Percentiles rank a stretch among this genome's conserved stretches.
phyloP scores from a whole-genome alignment of 2,113 vertebrate species.

The Tautogolabrus adspersus region DNA sequence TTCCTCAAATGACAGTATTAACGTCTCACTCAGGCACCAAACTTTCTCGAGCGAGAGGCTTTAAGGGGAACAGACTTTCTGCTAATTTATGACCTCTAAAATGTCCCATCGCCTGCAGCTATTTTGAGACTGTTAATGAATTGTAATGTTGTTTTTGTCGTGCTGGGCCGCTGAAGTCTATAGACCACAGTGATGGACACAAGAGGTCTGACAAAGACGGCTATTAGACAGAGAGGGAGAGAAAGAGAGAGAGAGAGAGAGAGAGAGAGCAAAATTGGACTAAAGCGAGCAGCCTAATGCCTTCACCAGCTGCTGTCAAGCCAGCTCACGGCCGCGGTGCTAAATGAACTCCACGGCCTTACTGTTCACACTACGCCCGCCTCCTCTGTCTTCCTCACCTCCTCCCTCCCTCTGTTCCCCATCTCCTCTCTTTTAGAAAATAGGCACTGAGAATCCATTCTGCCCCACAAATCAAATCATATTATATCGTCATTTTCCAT shows the following conservation, averaged over 20 bases:
- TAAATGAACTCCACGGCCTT: slow-evolving; percentile 66
- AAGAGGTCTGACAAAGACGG: slow-evolving; percentile 38
- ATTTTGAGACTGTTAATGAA: slow-evolving; percentile 39
- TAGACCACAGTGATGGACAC: slow-evolving; percentile 33
- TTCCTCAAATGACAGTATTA: slow-evolving; percentile 20
- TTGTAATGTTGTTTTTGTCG: slow-evolving; percentile 43
- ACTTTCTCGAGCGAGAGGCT: slow-evolving; percentile 31
- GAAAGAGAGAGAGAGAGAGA: not conserved
- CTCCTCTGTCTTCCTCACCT: slow-evolving; percentile 48
- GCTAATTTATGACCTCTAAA: slow-evolving; percentile 38
- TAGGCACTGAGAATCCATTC: slow-evolving; percentile 65
- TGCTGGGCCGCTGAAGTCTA: slow-evolving; percentile 7
- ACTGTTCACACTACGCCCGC: slow-evolving; percentile 57
- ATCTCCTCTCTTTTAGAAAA: slow-evolving; percentile 52
- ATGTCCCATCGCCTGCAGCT: slow-evolving; percentile 27
- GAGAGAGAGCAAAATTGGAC: slow-evolving; percentile 57
- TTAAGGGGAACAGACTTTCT: slow-evolving; percentile 23
- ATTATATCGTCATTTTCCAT: slow-evolving; percentile 80
- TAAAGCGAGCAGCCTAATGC: slow-evolving; percentile 64
- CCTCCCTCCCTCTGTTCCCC: slow-evolving; percentile 2
- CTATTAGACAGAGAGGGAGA: slow-evolving; percentile 36
- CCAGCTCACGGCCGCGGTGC: slow-evolving; percentile 47
- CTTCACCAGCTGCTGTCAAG: slow-evolving; percentile 66
- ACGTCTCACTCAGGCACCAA: slow-evolving; percentile 22
- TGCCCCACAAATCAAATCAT: slow-evolving; percentile 76